Conservation (phyloP, 2,888 invertebrate genomes). For the Galerucella calmariensis region DNA sequence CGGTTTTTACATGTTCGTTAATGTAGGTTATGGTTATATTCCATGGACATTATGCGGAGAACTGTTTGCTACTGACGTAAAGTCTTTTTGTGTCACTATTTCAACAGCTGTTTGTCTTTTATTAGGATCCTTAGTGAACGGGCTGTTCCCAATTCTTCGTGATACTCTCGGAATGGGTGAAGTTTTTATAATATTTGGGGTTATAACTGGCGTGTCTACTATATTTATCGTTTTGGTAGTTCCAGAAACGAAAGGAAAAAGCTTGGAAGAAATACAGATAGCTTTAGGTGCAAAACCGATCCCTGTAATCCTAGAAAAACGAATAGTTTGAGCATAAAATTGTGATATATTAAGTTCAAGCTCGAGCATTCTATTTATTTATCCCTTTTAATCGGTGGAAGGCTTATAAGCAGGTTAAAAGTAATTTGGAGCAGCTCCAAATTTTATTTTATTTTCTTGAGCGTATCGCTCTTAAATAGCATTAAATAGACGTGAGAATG, state of each 20-base stretch:
- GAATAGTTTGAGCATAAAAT: neutral
- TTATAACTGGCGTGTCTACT: neutral
- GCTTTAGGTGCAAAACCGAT: constrained; percentile 23
- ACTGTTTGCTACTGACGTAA: constrained; percentile 81
- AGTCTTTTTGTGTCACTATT: constrained; percentile 69
- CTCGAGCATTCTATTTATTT: too few relatives aligned
- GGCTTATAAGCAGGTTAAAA: too few relatives aligned
- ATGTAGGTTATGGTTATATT: constrained; percentile 76
- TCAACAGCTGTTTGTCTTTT: constrained; percentile 34
- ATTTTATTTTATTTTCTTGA: too few relatives aligned
- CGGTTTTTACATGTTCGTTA: constrained; percentile 77
- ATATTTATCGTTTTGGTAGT: constrained; percentile 37
- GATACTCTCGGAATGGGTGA: constrained; percentile 36
- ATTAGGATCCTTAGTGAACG: constrained; percentile 38
- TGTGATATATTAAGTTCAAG: neutral
- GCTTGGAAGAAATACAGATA: constrained; percentile 7
- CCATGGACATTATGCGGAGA: constrained; percentile 87
- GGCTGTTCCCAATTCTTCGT: constrained; percentile 37
- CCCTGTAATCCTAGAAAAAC: neutral
- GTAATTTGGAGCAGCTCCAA: too few relatives aligned
- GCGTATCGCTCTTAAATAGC: too few relatives aligned
- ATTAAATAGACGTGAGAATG: too few relatives aligned
- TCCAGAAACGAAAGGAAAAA: constrained; percentile 43
- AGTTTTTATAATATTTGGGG: constrained; percentile 33
- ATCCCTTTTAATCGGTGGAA: too few relatives aligned